A percentile compares a stretch with the other conserved stretches of the same genome.
These are phyloP conservation scores for Volucella zonaria DNA, from an alignment of 2,888 invertebrate genomes.

Conservation along the genomic window DNA sequence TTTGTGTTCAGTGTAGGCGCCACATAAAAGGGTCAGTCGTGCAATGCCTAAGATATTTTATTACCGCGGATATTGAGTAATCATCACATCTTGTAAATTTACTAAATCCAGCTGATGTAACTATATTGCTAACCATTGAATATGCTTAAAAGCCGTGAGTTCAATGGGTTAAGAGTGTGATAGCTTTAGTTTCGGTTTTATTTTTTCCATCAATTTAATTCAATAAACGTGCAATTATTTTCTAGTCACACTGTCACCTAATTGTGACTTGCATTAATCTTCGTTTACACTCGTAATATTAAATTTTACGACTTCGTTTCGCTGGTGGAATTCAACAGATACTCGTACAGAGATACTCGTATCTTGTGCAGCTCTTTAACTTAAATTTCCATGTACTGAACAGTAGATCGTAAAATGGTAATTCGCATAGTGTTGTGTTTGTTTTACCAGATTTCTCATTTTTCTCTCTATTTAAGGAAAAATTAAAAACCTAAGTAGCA, in stretches of 20 bases:
- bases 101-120: no score
- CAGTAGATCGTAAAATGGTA: constrained; percentile 63
- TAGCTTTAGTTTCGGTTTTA: not conserved
- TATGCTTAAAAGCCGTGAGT: not conserved
- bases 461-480: constrained; percentile 1
- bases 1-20: no score
- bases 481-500: constrained; percentile 49
- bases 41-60: no score
- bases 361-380: constrained; percentile 45
- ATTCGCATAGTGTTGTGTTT: constrained; percentile 51
- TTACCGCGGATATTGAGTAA: no score
- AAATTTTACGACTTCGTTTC: constrained; percentile 55
- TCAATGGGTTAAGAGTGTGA: not conserved
- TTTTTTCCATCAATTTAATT: constrained; percentile 28
- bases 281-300: constrained; percentile 50
- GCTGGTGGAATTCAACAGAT: constrained; percentile 46
- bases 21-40: no score
- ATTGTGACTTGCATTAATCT: constrained; percentile 70
- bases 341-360: constrained; percentile 1
- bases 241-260: constrained; percentile 64
- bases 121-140: not conserved
- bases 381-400: constrained; percentile 18
- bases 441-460: constrained; percentile 64
- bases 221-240: constrained; percentile 62
- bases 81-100: no score